Evolutionary conservation across 2,888 invertebrate genomes (phyloP).

Genomic region (Stomorhina lunata): DNA sequence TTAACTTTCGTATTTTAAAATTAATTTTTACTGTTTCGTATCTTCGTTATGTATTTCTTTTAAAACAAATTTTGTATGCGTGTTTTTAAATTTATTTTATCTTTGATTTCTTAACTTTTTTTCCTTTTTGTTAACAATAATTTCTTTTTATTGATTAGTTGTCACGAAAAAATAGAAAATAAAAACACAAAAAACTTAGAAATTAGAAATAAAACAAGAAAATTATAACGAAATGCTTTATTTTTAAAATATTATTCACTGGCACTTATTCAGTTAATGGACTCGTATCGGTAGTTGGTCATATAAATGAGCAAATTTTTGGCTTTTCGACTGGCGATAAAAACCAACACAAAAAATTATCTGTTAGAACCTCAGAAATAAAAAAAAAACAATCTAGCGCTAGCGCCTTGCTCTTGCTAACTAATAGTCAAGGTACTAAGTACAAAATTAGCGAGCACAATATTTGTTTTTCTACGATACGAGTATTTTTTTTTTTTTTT

Average conservation of each 20-base stretch:
- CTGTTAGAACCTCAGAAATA: neutral
- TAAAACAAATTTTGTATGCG: slow-evolving; percentile 10
- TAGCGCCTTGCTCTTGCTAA: slow-evolving; percentile 41
- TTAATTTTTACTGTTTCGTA: slow-evolving; percentile 6
- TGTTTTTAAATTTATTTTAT: slow-evolving; percentile 11
- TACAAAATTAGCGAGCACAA: slow-evolving; percentile 29
- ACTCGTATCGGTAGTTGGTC: neutral
- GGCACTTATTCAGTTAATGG: slow-evolving; percentile 32
- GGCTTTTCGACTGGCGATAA: neutral
- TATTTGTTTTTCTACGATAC: slow-evolving; percentile 9
- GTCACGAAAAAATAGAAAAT: slow-evolving; percentile 48
- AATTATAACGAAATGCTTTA: slow-evolving; percentile 62
- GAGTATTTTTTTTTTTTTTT: slow-evolving; percentile 23
- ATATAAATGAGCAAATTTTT: neutral
- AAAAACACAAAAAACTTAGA: slow-evolving; percentile 29
- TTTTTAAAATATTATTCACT: slow-evolving; percentile 65
- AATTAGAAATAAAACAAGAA: slow-evolving; percentile 26
- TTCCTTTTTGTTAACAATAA: slow-evolving; percentile 22
- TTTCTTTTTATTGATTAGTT: slow-evolving; percentile 63
- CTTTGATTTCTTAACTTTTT: slow-evolving; percentile 30
- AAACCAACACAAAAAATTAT: slow-evolving; percentile 27
- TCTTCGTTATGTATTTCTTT: slow-evolving; percentile 23
- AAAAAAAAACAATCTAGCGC: slow-evolving; percentile 54
- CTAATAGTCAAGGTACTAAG: slow-evolving; percentile 50
- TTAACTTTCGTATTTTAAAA: slow-evolving; percentile 13